Conservation (phyloP, 2,797 vertebrate genomes). For the Thaleichthys pacificus region DNA sequence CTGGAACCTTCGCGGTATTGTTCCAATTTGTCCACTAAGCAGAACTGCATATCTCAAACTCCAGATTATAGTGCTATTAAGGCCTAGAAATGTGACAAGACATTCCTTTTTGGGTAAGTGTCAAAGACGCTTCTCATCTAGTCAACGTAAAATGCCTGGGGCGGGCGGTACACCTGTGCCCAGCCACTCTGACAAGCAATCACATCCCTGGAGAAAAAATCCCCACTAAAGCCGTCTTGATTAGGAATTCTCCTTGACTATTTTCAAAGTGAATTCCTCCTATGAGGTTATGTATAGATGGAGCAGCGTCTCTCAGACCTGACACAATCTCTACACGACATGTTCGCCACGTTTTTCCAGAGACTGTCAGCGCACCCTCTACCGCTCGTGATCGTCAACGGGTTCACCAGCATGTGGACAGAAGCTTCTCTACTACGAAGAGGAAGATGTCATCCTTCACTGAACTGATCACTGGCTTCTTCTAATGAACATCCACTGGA, state of each 20-base stretch:
- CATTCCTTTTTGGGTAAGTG: conserved; percentile 33
- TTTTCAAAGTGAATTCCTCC: not conserved
- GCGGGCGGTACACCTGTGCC: conserved; percentile 9
- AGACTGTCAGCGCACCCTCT: too few relatives aligned
- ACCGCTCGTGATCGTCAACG: not conserved
- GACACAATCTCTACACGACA: too few relatives aligned
- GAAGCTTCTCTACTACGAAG: conserved; percentile 19
- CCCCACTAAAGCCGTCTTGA: not conserved
- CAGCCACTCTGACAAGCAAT: not conserved
- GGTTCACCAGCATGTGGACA: not conserved
- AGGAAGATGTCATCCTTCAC: conserved; percentile 41
- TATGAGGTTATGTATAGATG: too few relatives aligned
- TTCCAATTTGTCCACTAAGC: not conserved
- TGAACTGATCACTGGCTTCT: conserved; percentile 18
- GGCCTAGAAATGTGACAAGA: not conserved
- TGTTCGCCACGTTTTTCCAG: not conserved
- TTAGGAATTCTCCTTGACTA: conserved; percentile 6
- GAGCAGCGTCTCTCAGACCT: too few relatives aligned
- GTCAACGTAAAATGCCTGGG: conserved; percentile 25
- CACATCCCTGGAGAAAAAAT: conserved; percentile 1
- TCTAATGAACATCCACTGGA: too few relatives aligned
- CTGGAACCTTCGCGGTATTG: not conserved
- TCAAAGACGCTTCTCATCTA: conserved; percentile 35
- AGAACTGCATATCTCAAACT: conserved; percentile 22
- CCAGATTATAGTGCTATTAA: conserved; percentile 41